A percentile compares a stretch with the other conserved stretches of the same genome.
Conservation (phyloP, 2,113 vertebrate species). For the Mesitornis unicolor region DNA sequence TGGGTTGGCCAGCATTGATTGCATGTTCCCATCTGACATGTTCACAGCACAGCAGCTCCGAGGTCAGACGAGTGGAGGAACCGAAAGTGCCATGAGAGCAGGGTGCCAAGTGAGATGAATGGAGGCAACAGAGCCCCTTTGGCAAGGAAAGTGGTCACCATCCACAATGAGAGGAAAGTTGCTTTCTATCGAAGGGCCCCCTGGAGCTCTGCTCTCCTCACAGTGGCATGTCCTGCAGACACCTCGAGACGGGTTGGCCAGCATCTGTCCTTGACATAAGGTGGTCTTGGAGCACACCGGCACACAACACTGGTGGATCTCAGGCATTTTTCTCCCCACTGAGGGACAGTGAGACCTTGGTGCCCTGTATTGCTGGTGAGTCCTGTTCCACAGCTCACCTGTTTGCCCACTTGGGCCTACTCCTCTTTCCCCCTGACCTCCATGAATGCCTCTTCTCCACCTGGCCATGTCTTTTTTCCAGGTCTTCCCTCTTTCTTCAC, state of each 20-base stretch:
- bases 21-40: not conserved
- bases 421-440: not conserved
- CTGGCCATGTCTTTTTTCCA: not conserved
- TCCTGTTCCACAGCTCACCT: not conserved
- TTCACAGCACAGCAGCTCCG: not conserved
- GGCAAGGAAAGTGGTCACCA: not conserved
- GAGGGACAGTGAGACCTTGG: fast-evolving
- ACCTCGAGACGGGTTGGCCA: not conserved
- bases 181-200: not conserved
- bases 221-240: not conserved
- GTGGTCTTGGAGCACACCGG: not conserved
- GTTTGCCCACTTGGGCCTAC: not conserved
- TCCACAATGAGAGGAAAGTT: not conserved
- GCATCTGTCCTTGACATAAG: not conserved
- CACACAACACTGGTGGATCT: fast-evolving
- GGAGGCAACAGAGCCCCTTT: not conserved
- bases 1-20: not conserved
- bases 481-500: not conserved
- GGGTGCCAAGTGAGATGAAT: not conserved
- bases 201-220: not conserved
- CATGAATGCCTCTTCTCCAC: not conserved
- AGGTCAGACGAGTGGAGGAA: not conserved
- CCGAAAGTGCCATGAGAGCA: not conserved
- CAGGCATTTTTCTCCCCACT: not conserved
- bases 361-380: not conserved